These are phyloP conservation scores for Sebastes alutus DNA, from an alignment of 2,797 vertebrate species.

Conservation along the genomic window DNA sequence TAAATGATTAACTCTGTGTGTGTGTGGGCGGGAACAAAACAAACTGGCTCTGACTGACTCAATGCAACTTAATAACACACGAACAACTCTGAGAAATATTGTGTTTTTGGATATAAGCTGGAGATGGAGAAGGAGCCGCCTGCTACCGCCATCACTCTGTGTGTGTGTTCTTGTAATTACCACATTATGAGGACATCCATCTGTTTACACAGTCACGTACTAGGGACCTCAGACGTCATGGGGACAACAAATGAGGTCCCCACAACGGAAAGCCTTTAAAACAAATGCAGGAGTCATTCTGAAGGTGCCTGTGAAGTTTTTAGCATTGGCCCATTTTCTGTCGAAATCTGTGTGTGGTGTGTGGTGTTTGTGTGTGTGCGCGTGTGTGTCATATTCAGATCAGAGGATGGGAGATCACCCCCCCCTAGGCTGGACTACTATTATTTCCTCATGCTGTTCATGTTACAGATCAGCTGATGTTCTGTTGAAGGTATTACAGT, in stretches of 20 bases:
- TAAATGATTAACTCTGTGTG: conserved; percentile 48
- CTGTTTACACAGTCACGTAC: no score
- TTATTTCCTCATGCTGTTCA: background rate
- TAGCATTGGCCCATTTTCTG: no score
- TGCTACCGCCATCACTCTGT: background rate
- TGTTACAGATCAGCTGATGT: background rate
- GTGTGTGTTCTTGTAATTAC: no score
- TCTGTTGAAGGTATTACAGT: background rate
- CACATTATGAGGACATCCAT: no score
- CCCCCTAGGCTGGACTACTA: no score
- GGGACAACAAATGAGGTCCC: no score
- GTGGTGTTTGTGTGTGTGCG: background rate
- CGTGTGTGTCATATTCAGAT: background rate
- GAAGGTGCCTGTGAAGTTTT: no score
- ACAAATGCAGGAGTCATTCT: no score
- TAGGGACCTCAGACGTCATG: no score
- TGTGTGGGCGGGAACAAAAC: conserved; percentile 25
- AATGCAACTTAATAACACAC: conserved; percentile 27
- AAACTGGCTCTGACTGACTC: background rate
- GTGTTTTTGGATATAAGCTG: background rate
- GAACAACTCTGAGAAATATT: background rate
- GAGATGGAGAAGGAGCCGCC: conserved; percentile 5
- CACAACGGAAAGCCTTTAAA: no score
- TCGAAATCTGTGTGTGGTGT: no score
- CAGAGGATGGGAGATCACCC: background rate